These are phyloP conservation scores for Cottus gobio DNA, from an alignment of 2,113 vertebrate species.

Conservation along the genomic window DNA sequence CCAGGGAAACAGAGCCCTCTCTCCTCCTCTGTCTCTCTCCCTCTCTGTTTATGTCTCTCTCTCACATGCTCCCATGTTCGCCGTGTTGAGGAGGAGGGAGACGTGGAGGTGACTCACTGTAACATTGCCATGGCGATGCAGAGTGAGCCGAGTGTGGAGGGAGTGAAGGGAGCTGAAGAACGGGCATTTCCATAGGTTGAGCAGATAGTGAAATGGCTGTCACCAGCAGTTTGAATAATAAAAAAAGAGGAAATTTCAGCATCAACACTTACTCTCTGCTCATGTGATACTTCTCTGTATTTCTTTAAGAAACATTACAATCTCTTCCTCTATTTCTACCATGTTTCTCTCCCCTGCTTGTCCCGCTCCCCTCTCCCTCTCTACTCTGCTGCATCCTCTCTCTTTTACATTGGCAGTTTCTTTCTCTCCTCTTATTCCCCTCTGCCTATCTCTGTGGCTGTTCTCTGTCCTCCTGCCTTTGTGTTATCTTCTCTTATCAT, in stretches of 20 bases:
- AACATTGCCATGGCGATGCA: constrained; percentile 80
- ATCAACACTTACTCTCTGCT: background rate
- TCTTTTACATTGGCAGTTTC: constrained; percentile 32
- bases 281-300: background rate
- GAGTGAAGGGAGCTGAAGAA: constrained; percentile 42
- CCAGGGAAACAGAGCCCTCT: constrained; percentile 80
- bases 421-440: background rate
- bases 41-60: constrained; percentile 34
- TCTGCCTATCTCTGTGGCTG: constrained; percentile 1
- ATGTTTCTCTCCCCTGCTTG: background rate
- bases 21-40: constrained; percentile 41
- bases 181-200: constrained; percentile 56
- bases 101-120: constrained; percentile 81
- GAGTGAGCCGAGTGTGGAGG: constrained; percentile 51
- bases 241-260: background rate
- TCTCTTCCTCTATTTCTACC: background rate
- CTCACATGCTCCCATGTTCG: constrained; percentile 62
- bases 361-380: background rate
- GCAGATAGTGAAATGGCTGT: constrained; percentile 42
- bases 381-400: constrained; percentile 21
- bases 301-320: constrained; percentile 14
- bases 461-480: constrained; percentile 29
- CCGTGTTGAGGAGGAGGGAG: constrained; percentile 72
- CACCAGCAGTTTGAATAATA: background rate
- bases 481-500: constrained; percentile 22